A percentile compares a stretch with the other conserved stretches of the same genome.
Evolutionary conservation across 2,113 vertebrate genomes (phyloP).

Genomic region (Macaca mulatta): DNA sequence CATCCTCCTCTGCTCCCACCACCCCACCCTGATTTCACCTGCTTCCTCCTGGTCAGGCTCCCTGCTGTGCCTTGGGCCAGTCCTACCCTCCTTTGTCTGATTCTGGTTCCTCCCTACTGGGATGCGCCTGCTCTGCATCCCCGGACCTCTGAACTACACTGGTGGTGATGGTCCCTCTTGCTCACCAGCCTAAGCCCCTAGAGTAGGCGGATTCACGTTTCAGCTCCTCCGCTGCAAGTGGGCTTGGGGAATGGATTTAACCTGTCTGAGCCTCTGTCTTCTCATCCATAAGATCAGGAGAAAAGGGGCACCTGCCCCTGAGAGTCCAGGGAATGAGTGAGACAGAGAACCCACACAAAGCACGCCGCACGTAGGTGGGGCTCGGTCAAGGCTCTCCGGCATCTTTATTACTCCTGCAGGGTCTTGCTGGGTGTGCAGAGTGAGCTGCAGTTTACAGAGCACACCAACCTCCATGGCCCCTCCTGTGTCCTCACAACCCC

Average conservation of each 20-base stretch:
- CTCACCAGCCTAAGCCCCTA: too few species aligned
- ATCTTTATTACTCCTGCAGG: neutral
- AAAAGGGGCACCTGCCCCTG: neutral
- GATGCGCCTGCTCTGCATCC: fast-evolving
- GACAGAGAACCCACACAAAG: fast-evolving
- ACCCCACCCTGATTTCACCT: too few species aligned
- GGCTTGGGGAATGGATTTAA: neutral
- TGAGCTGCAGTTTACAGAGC: neutral
- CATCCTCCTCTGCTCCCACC: neutral
- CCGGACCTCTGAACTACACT: fast-evolving
- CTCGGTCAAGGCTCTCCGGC: fast-evolving
- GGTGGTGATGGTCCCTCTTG: fast-evolving
- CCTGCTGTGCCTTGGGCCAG: neutral
- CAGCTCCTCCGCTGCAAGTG: neutral
- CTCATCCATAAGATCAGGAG: neutral
- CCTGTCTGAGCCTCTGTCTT: neutral
- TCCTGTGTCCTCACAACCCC: neutral
- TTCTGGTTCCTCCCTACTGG: neutral
- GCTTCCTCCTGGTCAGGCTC: neutral
- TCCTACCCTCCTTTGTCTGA: neutral
- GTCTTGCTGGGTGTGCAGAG: neutral
- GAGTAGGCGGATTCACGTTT: neutral
- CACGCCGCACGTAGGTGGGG: fast-evolving
- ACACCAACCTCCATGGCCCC: fast-evolving
- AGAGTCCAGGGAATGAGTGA: neutral